Conservation (phyloP, 2,797 vertebrate genomes). For the Heterohyrax brucei region DNA sequence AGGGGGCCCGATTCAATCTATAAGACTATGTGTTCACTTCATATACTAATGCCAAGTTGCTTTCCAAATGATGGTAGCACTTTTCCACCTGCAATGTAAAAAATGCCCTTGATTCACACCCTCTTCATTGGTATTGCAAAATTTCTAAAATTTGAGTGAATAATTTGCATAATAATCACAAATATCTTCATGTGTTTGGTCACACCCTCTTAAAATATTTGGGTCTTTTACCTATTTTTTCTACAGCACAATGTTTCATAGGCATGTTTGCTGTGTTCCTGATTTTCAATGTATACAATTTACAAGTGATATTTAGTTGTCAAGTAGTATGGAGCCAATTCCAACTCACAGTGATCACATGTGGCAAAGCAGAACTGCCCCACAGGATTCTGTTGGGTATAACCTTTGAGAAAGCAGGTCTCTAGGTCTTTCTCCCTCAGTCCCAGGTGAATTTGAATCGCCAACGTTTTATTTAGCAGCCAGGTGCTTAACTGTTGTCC, state of each 20-base stretch:
- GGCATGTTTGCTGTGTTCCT: not conserved
- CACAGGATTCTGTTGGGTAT: no score
- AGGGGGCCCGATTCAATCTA: no score
- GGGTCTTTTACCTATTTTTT: not conserved
- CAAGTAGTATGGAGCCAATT: no score
- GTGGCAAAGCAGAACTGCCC: no score
- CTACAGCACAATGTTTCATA: not conserved
- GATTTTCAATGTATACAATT: conserved; percentile 12
- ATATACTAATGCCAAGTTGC: not conserved
- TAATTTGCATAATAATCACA: not conserved
- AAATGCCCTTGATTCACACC: not conserved
- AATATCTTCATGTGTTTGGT: not conserved
- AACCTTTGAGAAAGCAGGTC: no score
- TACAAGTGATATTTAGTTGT: not conserved
- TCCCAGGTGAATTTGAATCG: no score
- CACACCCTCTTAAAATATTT: conserved; percentile 1
- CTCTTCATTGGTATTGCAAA: not conserved
- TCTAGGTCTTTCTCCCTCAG: no score
- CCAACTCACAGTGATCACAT: no score
- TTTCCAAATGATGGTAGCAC: not conserved
- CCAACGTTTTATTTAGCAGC: no score
- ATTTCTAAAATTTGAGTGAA: not conserved
- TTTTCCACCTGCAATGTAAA: not conserved
- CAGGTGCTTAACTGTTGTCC: no score
- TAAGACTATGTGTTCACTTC: not conserved